A percentile compares a stretch with the other conserved stretches of the same genome.
phyloP scores from a whole-genome alignment of 2,113 vertebrate species.

The Hymenochirus boettgeri region DNA sequence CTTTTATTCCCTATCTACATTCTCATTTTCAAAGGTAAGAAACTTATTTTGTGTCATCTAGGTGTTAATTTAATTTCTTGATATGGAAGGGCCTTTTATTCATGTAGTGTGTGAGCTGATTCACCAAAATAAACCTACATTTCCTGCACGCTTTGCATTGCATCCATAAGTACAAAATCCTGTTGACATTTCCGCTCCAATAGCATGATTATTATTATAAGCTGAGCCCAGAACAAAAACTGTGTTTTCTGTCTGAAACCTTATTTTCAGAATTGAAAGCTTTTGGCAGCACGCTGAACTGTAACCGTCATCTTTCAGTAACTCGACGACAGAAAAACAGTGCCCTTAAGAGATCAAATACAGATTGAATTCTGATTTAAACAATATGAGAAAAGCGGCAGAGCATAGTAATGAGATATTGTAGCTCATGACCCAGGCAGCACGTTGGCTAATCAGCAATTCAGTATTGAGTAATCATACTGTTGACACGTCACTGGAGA shows the following conservation, averaged over 20 bases:
- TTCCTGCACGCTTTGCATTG: too few species aligned
- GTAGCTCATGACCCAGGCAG: background rate
- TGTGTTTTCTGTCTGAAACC: constrained; percentile 16
- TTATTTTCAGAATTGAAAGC: constrained; percentile 12
- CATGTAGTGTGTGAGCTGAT: too few species aligned
- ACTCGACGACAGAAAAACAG: background rate
- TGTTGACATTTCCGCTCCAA: constrained; percentile 22
- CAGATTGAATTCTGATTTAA: constrained; percentile 25
- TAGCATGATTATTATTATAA: too few species aligned
- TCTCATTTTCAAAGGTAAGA: too few species aligned
- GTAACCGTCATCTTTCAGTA: constrained; percentile 5
- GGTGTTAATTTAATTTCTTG: too few species aligned
- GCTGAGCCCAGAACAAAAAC: constrained; percentile 8
- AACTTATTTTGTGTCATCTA: too few species aligned
- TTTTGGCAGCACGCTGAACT: background rate
- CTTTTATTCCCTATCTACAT: too few species aligned
- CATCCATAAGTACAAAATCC: background rate
- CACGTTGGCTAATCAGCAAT: background rate
- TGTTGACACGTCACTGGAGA: too few species aligned
- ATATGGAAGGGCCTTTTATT: too few species aligned
- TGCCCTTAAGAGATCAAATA: constrained; percentile 27
- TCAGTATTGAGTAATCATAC: too few species aligned
- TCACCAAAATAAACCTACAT: too few species aligned
- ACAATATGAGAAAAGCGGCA: constrained; percentile 15
- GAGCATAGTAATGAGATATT: background rate